phyloP scores from a whole-genome alignment of 2,113 vertebrate genomes.

The Xenotilapia leptura region DNA sequence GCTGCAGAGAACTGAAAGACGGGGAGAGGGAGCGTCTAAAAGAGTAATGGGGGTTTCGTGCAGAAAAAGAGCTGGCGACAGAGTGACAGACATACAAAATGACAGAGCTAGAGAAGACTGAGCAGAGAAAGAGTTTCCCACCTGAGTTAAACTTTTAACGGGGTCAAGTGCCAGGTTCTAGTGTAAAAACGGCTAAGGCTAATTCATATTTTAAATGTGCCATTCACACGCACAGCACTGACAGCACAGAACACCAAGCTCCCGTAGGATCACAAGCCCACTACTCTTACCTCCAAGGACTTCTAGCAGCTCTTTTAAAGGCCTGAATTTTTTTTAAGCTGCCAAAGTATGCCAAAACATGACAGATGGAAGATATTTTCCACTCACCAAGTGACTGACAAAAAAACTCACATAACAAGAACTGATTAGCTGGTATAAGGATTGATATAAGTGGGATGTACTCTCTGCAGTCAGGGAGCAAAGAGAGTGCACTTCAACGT shows the following conservation, averaged over 20 bases:
- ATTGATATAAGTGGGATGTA: slow-evolving; percentile 14
- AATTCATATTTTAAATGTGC: slow-evolving; percentile 47
- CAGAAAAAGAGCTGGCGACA: background rate
- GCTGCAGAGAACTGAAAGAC: background rate
- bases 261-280: slow-evolving; percentile 12
- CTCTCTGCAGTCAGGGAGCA: background rate
- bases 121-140: background rate
- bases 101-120: background rate
- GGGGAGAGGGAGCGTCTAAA: background rate
- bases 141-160: slow-evolving; percentile 37
- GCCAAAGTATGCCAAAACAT: slow-evolving; percentile 1
- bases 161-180: slow-evolving; percentile 31
- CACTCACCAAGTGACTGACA: slow-evolving; percentile 7
- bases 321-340: background rate
- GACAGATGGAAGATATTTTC: slow-evolving; percentile 40
- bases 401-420: slow-evolving; percentile 15
- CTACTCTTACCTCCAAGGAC: slow-evolving; percentile 4
- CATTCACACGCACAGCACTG: slow-evolving; percentile 8
- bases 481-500: slow-evolving; percentile 8
- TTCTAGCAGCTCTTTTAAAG: slow-evolving; percentile 27
- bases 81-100: background rate
- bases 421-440: slow-evolving; percentile 4
- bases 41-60: background rate
- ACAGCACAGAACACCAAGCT: background rate
- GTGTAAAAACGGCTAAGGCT: slow-evolving; percentile 3